Evolutionary conservation across 2,888 invertebrate genomes (phyloP).

Genomic region (Patella caerulea): DNA sequence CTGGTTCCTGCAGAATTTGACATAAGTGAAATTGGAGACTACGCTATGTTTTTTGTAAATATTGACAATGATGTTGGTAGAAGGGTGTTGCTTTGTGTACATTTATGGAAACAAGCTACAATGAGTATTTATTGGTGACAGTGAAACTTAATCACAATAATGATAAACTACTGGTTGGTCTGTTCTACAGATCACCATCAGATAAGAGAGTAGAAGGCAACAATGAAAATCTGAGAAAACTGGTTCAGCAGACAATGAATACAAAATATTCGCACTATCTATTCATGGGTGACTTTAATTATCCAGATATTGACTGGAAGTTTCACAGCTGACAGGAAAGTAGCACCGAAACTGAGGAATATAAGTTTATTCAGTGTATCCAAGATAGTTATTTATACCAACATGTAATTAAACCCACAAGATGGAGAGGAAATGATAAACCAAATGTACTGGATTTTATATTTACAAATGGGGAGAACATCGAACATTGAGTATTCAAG

Average conservation of each 20-base stretch:
- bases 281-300: constrained; percentile 24
- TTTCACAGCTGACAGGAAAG: constrained; percentile 5
- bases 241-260: neutral
- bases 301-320: constrained; percentile 22
- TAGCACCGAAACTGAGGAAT: constrained; percentile 7
- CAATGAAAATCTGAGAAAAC: too few relatives aligned
- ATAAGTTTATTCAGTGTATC: constrained; percentile 20
- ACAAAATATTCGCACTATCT: neutral
- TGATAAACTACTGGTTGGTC: too few relatives aligned
- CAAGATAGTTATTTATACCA: constrained; percentile 20
- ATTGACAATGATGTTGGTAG: too few relatives aligned
- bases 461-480: constrained; percentile 15
- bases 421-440: constrained; percentile 22
- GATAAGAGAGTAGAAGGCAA: too few relatives aligned
- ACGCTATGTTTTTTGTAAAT: too few relatives aligned
- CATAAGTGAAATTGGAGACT: too few relatives aligned
- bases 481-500: too few relatives aligned
- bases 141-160: too few relatives aligned
- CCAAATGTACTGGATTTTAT: constrained; percentile 18
- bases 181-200: too few relatives aligned
- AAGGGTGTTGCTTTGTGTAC: too few relatives aligned
- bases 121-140: neutral
- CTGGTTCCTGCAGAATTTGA: too few relatives aligned
- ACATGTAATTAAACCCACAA: constrained; percentile 22
- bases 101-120: too few relatives aligned